phyloP scores from a whole-genome alignment of 2,888 invertebrate genomes.

The Neoascia interrupta region DNA sequence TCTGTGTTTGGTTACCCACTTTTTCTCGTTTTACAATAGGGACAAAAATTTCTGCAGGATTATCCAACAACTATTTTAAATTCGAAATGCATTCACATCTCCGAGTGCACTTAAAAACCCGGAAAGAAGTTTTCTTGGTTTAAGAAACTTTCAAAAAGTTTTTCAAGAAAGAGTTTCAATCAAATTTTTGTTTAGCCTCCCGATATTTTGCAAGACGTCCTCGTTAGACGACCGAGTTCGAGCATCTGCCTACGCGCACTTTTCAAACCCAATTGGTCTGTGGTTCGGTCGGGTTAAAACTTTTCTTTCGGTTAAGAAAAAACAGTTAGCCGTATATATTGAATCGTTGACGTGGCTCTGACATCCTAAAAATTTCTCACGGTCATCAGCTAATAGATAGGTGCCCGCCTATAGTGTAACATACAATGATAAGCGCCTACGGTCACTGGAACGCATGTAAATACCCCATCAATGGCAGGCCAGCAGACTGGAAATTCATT shows the following conservation, averaged over 20 bases:
- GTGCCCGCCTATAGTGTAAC: background rate
- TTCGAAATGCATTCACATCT: conserved; percentile 22
- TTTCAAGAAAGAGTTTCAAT: background rate
- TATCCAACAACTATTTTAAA: no score
- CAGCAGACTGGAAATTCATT: no score
- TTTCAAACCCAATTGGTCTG: conserved; percentile 5
- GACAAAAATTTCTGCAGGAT: background rate
- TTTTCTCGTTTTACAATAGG: background rate
- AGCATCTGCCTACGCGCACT: conserved; percentile 47
- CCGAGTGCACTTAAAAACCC: conserved; percentile 5
- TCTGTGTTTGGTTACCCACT: background rate
- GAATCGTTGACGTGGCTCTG: conserved; percentile 59
- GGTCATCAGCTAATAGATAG: conserved; percentile 9
- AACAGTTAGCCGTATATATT: background rate
- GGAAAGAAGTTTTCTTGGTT: background rate
- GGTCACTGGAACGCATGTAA: conserved; percentile 1
- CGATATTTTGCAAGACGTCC: conserved; percentile 24
- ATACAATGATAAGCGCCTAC: background rate
- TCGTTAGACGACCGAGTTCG: conserved; percentile 34
- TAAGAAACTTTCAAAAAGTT: no score
- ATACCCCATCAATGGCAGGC: conserved; percentile 20
- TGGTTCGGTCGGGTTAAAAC: no score
- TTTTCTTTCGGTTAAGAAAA: no score
- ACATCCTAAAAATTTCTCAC: conserved; percentile 63
- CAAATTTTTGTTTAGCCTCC: background rate